Base-by-base conservation (phyloP, 2,797 vertebrate genomes). In the Sebastes cheni region DNA sequence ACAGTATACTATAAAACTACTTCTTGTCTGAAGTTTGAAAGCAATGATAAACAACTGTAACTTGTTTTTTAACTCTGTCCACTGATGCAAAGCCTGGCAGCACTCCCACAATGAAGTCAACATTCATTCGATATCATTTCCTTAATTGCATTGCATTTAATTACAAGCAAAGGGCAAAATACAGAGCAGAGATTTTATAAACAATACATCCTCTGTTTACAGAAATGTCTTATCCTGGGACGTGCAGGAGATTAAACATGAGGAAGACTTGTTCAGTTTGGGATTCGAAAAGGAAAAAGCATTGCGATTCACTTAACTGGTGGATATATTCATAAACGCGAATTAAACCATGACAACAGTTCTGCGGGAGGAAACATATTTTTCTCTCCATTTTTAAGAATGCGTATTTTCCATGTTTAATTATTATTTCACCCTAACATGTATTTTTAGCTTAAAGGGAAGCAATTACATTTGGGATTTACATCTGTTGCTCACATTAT, bases 131-230 rank as follows among this genome's bases (percentile, higher is more conserved):
- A 68, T 84, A 88, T 82, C 2, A 82, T 76, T 86, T 80, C 83
- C 84, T 68, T 87, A 83, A 90, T 82, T 89, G 73, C 46, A 69
- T 79, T 83, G 73, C 52, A 67, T 79, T 83, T 50, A 81, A 54
- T 86, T 89, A 77, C 3, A 22, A 70, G 71, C 42, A 79, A 76
- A 81, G 78, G 81, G 23, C 70, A 75, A 60, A 59, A 42, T 46
- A 66, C 36, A n/a, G 27, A 82, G 20, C 2, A 12, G 59, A 56
- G 5, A 16, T 65, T 73, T 73, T 13, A 64, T 84, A 88, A 91
- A 88, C 90, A 89, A 59, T 72, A 70, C 82, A 60, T 82, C 67
- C 72, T 78, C 66, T 90, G 86, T 87, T 90, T 87, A 88, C 36
- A 75, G 34, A 70, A 27, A 30, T 11, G 0, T 81, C 73, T 90